Evolutionary conservation across 2,113 vertebrate genomes (phyloP), one percentile per base, ranked within the genome.

Genomic region (Nycticorax nycticorax): DNA sequence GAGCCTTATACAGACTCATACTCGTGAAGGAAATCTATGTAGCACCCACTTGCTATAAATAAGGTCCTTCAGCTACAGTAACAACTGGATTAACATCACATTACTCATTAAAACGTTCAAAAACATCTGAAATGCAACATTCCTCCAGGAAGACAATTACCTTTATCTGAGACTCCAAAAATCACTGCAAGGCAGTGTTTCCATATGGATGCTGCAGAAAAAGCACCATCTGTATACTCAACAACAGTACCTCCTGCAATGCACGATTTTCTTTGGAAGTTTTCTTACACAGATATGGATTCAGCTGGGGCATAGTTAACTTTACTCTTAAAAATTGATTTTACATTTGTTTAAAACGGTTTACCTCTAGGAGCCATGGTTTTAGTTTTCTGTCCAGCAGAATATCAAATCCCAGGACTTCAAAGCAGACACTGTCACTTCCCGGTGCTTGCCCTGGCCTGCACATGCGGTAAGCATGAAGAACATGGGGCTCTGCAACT

Each of bases 391-490:
- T 99, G 97, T 99, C 99, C 96, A 99, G 98, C 89, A 99, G 98
- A 97, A 99, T 99, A 97, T 99, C 99, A 97, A 99, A 99, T 72
- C 99, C 99, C 86, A 99, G 97, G 47, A 99, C 99, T 97, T 99
- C 99, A 77, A 99, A 99, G 98, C 99, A 99, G 97, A 99, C 99
- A 10, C 99, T 99, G 98, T 99, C 99, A 96, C 99, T 99, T 93
- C 99, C 99, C 71, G 99, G 98, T 91, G 99, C 99, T 74, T 99
- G 99, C 7, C 99, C 99, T 1, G 99, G 99, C 96, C 99, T 98
- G 97, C 99, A 99, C 99, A 99, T 99, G 76, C 99, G 99, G 91
- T 99, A 99, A 1, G 99, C 99, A 13, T 99, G 99, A 53, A 99
- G 98, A 73, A 99, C 99, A 1, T 99, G 99, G 3, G 99, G 99